Conservation (phyloP, 2,797 vertebrate species). For the Anguilla megastoma region DNA sequence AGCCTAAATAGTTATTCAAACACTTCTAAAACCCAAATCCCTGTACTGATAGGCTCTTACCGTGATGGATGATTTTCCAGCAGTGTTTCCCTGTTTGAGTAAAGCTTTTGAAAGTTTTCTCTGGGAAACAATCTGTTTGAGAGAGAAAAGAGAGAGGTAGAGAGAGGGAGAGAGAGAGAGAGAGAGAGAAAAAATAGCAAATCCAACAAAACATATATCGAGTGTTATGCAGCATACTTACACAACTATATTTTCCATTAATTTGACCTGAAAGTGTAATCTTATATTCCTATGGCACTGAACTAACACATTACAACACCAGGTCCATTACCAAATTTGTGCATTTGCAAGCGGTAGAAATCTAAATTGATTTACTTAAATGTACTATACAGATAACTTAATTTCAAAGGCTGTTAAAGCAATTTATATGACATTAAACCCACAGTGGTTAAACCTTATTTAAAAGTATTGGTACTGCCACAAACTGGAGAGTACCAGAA, state of each 20-base stretch:
- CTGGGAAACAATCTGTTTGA: conserved; percentile 91
- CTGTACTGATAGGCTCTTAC: conserved; percentile 63
- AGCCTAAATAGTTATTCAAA: not conserved
- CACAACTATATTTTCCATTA: not conserved
- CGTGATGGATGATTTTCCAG: conserved; percentile 97
- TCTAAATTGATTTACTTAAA: not conserved
- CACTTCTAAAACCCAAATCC: not conserved
- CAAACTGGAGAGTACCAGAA: not conserved
- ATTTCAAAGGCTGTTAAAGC: not conserved
- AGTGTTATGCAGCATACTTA: not conserved
- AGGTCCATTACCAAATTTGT: not conserved
- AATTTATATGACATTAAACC: not conserved
- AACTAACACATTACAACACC: not conserved
- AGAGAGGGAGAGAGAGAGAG: not conserved
- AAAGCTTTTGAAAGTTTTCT: conserved; percentile 94
- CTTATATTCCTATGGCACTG: not conserved
- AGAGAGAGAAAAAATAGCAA: not conserved
- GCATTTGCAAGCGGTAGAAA: not conserved
- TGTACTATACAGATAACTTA: not conserved
- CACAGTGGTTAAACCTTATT: not conserved
- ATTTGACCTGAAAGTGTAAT: not conserved
- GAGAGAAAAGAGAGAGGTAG: conserved; percentile 19
- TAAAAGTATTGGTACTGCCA: not conserved
- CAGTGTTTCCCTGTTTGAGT: conserved; percentile 94
- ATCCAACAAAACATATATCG: not conserved